Base-by-base conservation (phyloP, 1,140 invertebrate genomes). In the Frieseomelitta varia region DNA sequence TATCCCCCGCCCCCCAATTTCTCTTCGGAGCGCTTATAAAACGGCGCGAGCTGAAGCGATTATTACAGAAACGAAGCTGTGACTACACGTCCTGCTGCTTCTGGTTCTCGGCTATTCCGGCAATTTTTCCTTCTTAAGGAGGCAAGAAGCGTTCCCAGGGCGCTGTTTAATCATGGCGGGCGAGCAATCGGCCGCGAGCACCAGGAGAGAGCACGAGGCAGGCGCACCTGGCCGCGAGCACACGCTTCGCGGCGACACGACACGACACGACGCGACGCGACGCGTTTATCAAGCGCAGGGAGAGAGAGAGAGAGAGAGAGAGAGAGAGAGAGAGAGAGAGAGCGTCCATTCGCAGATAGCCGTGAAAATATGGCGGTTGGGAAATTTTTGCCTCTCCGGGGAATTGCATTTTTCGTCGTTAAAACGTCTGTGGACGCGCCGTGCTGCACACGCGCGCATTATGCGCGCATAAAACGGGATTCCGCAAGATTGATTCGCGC, bases 41-140 rank as follows among this genome's bases (percentile, higher is more conserved):
- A 79, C 58, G 65, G 6, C 53, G 27, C 1, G 2, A 34, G 15
- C 65, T 71, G 67, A 71, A 75, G 71, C 77, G 85, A 39, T 73
- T 85, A 79, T 75, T 58, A 55, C 80, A 61, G 15, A 21, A 56
- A 78, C 69, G 77, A 65, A 27, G 12, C 65, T 39, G 61, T 75
- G 84, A 76, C 81, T 85, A 77, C 84, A 77, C 67, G 19, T 39
- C 53, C 74, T 67, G 11, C 15, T 17, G 24, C 27, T 34, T 6
- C 51, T 34, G n/a, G 24, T 27, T 47, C 34, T 15, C n/a, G n/a
- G 6, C 19, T 30, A 4, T 11, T 12, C 19, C 30, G 4, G 72
- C 75, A 84, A 87, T 84, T 88, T 88, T 88, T 88, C 77, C 65
- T 79, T 47, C 87, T 84, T 84, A 84, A 76, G 72, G 56, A 8